Base-by-base conservation (phyloP, 2,888 invertebrate genomes). In the Malthinus seriepunctatus region DNA sequence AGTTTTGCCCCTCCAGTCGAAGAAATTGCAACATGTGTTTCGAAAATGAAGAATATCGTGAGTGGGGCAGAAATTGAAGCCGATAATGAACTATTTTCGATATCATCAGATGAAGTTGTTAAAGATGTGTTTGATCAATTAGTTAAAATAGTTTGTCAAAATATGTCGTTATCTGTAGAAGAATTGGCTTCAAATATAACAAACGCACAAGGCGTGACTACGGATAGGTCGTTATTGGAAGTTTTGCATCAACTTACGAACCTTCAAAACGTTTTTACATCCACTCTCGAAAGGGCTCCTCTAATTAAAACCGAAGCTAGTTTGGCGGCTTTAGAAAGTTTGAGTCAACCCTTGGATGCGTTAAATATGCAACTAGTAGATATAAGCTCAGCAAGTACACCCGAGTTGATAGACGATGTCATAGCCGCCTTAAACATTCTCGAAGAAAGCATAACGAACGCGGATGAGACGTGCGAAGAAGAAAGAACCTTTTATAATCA, bases 291-390 rank as follows among this genome's bases (percentile, higher is more conserved):
- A 5, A 73, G 72, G 62, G 67, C 73, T 10, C 68, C 69, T 1
- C 64, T 69, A 50, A 65, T 72, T 10, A 72, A 72, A 62, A 69
- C 71, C 0, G 76, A 79, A 66, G 56, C 69, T 3, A 69, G 73
- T 15, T 66, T 84, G 4, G 76, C 77, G 5, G 75, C 82, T 6
- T 69, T 84, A 9, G 82, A 83, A 60, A 81, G 78, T 64, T 68
- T 84, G 1, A 79, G 81, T 32, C 79, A 80, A 38, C 83, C 84
- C 0, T 72, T 84, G 7, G 82, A 83, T 65, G 68, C 74, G 39
- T 58, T 79, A 10, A 78, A 77, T 59, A 75, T 69, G 61, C 70
- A 75, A 56, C 62, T 78, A 5, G 67, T 72, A 45, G 73, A 76
- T 45, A 64, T 76, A n/a, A 67, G 67, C 3, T 60, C 68, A 1